Evolutionary conservation across 2,113 vertebrate species (phyloP).

Genomic region (Callopanchax toddi): DNA sequence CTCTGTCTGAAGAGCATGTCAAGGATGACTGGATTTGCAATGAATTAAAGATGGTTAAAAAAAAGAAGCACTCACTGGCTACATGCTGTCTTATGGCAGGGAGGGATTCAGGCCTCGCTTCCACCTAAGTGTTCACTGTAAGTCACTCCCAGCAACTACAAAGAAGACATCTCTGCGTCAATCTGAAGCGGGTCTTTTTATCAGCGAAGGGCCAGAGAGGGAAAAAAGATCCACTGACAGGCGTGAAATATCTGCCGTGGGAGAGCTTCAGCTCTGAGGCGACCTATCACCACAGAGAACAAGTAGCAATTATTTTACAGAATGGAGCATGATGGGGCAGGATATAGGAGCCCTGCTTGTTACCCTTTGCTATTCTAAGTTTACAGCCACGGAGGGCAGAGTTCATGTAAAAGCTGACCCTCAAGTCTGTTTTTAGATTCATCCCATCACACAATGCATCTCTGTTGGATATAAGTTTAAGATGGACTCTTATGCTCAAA

Average conservation of each 20-base stretch:
- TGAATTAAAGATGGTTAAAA: slow-evolving; percentile 56
- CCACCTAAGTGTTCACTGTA: slow-evolving; percentile 13
- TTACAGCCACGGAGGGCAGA: slow-evolving; percentile 48
- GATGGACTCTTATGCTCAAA: slow-evolving; percentile 9
- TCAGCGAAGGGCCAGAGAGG: slow-evolving; percentile 43
- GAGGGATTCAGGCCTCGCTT: slow-evolving; percentile 22
- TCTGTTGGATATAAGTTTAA: slow-evolving; percentile 44
- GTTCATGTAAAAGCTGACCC: slow-evolving; percentile 51
- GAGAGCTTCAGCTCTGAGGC: slow-evolving; percentile 59
- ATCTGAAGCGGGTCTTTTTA: slow-evolving; percentile 65
- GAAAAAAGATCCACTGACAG: slow-evolving; percentile 57
- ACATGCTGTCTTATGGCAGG: slow-evolving; percentile 1
- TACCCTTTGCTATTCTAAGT: slow-evolving; percentile 37
- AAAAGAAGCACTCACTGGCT: slow-evolving; percentile 38
- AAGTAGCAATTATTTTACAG: slow-evolving; percentile 71
- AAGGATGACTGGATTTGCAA: slow-evolving; percentile 47
- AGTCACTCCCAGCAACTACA: slow-evolving; percentile 26
- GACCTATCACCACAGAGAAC: slow-evolving; percentile 72
- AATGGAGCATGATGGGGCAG: slow-evolving; percentile 33
- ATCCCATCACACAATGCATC: slow-evolving; percentile 42
- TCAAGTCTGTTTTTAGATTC: slow-evolving; percentile 42
- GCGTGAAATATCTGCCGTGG: slow-evolving; percentile 68
- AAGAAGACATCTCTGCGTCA: slow-evolving; percentile 46
- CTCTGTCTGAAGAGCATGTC: slow-evolving; percentile 38
- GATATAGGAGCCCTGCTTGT: slow-evolving; percentile 35